phyloP scores from a whole-genome alignment of 1,140 invertebrate species.

The Atta colombica region DNA sequence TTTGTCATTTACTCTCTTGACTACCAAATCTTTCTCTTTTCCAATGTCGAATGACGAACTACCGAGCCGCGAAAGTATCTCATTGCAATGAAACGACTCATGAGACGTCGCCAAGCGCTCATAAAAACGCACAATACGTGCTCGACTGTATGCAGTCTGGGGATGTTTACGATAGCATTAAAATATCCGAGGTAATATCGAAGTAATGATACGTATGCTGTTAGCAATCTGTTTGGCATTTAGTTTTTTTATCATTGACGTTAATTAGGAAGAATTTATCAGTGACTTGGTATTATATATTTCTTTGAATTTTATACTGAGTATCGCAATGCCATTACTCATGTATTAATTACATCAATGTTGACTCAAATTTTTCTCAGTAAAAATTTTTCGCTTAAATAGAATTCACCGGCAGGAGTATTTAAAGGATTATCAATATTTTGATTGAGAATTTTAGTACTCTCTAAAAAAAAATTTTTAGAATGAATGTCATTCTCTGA shows the following conservation, averaged over 20 bases:
- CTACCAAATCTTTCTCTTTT: conserved; percentile 27
- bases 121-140: conserved; percentile 60
- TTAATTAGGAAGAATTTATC: background rate
- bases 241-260: background rate
- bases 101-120: conserved; percentile 61
- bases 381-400: background rate
- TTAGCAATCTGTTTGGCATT: background rate
- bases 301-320: background rate
- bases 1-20: conserved; percentile 43
- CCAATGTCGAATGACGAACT: conserved; percentile 47
- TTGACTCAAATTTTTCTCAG: background rate
- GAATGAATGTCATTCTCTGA: too few species aligned
- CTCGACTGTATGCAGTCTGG: conserved; percentile 5
- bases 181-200: background rate
- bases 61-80: conserved; percentile 62
- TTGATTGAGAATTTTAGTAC: too few species aligned
- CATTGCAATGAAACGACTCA: conserved; percentile 59
- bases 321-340: background rate
- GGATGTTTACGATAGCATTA: conserved; percentile 18
- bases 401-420: too few species aligned
- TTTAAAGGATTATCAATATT: too few species aligned
- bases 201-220: conserved; percentile 2
- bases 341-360: background rate
- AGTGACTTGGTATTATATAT: background rate
- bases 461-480: too few species aligned